Conservation (phyloP, 2,113 vertebrate genomes). For the Mobula hypostoma region DNA sequence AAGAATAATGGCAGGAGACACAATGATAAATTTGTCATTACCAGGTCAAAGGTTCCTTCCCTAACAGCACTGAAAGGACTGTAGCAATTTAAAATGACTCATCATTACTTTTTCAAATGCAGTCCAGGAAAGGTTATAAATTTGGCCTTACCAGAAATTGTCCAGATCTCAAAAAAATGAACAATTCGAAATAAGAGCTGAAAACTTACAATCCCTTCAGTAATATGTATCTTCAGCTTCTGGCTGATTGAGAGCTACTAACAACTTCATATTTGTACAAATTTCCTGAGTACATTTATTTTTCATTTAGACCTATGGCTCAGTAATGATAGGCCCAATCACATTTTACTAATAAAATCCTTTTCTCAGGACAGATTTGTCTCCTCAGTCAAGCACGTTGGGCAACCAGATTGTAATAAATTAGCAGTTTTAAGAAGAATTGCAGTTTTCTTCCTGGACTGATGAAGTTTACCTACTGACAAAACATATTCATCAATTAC, state of each 20-base stretch:
- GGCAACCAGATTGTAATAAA: not conserved
- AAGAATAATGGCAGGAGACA: too few species aligned
- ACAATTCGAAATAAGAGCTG: too few species aligned
- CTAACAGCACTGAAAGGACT: too few species aligned
- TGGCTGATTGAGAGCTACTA: not conserved
- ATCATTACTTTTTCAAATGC: too few species aligned
- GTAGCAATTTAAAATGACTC: too few species aligned
- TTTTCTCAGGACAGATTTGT: not conserved
- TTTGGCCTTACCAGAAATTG: too few species aligned
- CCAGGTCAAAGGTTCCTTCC: too few species aligned
- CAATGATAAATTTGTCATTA: too few species aligned
- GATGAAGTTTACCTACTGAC: not conserved
- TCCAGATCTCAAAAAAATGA: too few species aligned
- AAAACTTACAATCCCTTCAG: slow-evolving; percentile 53
- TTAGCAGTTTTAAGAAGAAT: not conserved
- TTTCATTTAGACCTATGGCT: slow-evolving; percentile 15
- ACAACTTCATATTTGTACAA: not conserved
- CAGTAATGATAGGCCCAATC: slow-evolving; percentile 6
- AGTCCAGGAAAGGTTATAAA: too few species aligned
- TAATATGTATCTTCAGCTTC: slow-evolving; percentile 49
- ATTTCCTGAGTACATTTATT: slow-evolving; percentile 32
- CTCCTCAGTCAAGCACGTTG: not conserved
- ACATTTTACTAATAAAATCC: slow-evolving; percentile 23
- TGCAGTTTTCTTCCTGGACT: not conserved
- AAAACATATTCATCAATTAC: not conserved